Evolutionary conservation across 1,140 invertebrate species (phyloP).

Genomic region (Bombus superbus): DNA sequence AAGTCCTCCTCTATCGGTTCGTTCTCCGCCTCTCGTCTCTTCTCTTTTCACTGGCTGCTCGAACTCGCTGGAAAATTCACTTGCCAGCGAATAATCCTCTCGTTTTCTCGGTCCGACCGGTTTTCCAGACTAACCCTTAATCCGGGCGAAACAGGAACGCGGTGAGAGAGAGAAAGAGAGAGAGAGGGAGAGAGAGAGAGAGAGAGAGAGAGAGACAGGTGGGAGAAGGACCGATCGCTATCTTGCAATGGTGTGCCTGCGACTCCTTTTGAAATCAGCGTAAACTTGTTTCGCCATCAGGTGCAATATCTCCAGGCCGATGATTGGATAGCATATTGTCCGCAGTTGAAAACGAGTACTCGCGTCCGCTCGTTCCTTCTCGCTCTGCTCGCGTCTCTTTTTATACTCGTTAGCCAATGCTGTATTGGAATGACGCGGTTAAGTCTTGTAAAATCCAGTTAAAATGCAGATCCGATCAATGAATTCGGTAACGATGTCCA

Average conservation of each 20-base stretch:
- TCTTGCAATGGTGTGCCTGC: not conserved
- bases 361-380: not conserved
- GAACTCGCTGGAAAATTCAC: conserved; percentile 58
- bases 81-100: conserved; percentile 60
- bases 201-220: not conserved
- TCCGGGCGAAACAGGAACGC: conserved; percentile 21
- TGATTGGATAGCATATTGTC: conserved; percentile 54
- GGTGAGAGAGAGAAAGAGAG: too few species aligned
- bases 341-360: conserved; percentile 6
- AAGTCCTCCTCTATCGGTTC: conserved; percentile 6
- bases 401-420: not conserved
- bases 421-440: conserved; percentile 27
- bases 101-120: conserved; percentile 47
- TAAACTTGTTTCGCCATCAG: conserved; percentile 57
- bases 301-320: conserved; percentile 36
- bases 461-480: conserved; percentile 67
- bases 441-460: conserved; percentile 61
- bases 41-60: not conserved
- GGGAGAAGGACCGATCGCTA: conserved; percentile 4
- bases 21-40: not conserved
- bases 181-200: too few species aligned
- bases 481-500: conserved; percentile 23
- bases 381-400: not conserved
- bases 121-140: conserved; percentile 43
- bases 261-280: conserved; percentile 46